Base-by-base conservation (phyloP, 1,140 invertebrate genomes). In the Drosophila equinoxialis region DNA sequence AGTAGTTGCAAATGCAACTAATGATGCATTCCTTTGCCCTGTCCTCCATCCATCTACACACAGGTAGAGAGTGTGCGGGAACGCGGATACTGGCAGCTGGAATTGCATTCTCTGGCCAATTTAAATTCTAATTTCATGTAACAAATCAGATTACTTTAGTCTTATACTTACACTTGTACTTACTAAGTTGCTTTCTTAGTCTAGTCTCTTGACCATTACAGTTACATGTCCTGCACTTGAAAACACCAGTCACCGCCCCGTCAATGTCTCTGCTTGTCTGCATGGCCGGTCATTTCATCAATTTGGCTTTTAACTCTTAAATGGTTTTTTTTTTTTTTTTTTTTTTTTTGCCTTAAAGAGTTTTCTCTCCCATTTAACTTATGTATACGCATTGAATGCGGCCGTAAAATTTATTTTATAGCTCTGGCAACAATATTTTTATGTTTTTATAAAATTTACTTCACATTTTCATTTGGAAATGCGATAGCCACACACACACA, bases 91-190 rank as follows among this genome's bases (percentile, higher is more conserved):
- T 65, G 63, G 37, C 58, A 62, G 64, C 73, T 74, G 67, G 48
- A 82, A 68, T 79, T 83, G 67, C 80, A 79, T 76, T 81, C 61
- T 68, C 60, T 65, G 65, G 62, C 57, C 82, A 85, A 85, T 85
- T 85, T 85, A 87, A 85, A 85, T 85, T 85, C 82, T 85, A 85
- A 85, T 85, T 85, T 71, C 82, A 87, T 82, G 82, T 75, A 76
- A 74, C 82, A 85, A 85, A 85, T 85, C 82, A 87, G 82, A 85
- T 85, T 85, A 86, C 45, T 51, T 51, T 23, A 45, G 5, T 45
- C 42, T n/a, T 45, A 11, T 51, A 51, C 45, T 51, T 51, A 17
- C 7, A 48, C 45, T 20, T 48, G 45, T 51, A 51, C 17, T 51
- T 51, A 51, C 17, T 51, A 3, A 48, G 45, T 51, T 45, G 14